phyloP scores from a whole-genome alignment of 2,888 invertebrate genomes.

The Drosophila maculinotata region DNA sequence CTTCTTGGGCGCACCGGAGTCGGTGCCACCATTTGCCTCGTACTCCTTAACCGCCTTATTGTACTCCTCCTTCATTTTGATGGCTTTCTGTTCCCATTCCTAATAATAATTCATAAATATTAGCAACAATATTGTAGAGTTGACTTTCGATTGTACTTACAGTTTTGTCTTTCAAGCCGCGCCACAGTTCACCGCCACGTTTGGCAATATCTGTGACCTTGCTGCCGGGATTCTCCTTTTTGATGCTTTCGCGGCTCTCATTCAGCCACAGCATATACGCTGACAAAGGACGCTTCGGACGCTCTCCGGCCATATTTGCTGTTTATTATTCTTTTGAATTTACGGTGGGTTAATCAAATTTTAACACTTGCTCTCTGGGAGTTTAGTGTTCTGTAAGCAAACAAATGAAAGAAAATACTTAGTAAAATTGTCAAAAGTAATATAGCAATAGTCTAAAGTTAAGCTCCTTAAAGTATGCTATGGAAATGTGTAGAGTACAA shows the following conservation, averaged over 20 bases:
- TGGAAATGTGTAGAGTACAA: no score
- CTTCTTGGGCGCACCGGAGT: conserved; percentile 87
- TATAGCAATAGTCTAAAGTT: neutral
- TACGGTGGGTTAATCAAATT: conserved; percentile 2
- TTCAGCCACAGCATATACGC: conserved; percentile 99
- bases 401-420: conserved; percentile 3
- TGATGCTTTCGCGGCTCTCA: conserved; percentile 94
- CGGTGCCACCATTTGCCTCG: conserved; percentile 91
- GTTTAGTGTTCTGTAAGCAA: conserved; percentile 24
- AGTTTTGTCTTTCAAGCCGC: conserved; percentile 93
- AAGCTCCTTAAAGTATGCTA: conserved; percentile 16
- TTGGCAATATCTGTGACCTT: conserved; percentile 97
- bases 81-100: conserved; percentile 97
- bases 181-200: conserved; percentile 98
- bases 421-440: neutral
- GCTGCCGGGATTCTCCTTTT: conserved; percentile 95
- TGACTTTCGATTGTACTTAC: conserved; percentile 86
- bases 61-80: conserved; percentile 95
- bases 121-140: neutral
- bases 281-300: conserved; percentile 96
- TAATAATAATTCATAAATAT: conserved; percentile 70
- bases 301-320: conserved; percentile 90
- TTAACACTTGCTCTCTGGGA: conserved; percentile 8
- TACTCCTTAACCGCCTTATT: conserved; percentile 95
- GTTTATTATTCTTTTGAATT: conserved; percentile 3